Conservation (phyloP, 2,797 vertebrate genomes). For the Limosa lapponica region DNA sequence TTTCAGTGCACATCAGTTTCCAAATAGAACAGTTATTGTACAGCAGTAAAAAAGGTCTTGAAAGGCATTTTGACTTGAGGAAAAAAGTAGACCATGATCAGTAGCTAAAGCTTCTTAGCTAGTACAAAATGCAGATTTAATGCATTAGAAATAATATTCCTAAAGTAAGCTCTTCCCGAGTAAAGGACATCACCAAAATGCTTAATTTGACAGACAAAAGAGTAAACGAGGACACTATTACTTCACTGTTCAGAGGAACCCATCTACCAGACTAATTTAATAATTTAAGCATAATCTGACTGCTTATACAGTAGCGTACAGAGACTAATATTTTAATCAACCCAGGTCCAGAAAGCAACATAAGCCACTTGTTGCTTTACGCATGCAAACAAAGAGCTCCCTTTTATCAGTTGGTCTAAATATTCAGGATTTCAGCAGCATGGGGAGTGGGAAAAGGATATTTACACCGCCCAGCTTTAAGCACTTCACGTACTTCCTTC, state of each 20-base stretch:
- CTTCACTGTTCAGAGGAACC: not conserved
- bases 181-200: not conserved
- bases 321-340: not conserved
- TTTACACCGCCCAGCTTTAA: constrained; percentile 47
- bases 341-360: not conserved
- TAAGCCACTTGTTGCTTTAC: not conserved
- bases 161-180: not conserved
- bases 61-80: not conserved
- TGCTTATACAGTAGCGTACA: not conserved
- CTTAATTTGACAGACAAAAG: not conserved
- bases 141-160: not conserved
- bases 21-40: not conserved
- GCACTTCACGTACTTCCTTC: constrained; percentile 31
- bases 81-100: not conserved
- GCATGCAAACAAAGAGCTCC: not conserved
- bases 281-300: not conserved
- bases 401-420: constrained; percentile 31
- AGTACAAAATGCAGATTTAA: not conserved
- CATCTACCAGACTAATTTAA: not conserved
- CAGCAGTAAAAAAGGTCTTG: not conserved
- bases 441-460: constrained; percentile 38
- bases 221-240: not conserved
- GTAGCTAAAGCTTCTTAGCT: not conserved
- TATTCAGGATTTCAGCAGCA: constrained; percentile 3
- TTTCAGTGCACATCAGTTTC: not conserved